Percentiles rank a stretch among this genome's conserved stretches.
These are phyloP conservation scores for Cheumatopsyche charites DNA, from an alignment of 1,140 invertebrate genomes.

Conservation along the genomic window DNA sequence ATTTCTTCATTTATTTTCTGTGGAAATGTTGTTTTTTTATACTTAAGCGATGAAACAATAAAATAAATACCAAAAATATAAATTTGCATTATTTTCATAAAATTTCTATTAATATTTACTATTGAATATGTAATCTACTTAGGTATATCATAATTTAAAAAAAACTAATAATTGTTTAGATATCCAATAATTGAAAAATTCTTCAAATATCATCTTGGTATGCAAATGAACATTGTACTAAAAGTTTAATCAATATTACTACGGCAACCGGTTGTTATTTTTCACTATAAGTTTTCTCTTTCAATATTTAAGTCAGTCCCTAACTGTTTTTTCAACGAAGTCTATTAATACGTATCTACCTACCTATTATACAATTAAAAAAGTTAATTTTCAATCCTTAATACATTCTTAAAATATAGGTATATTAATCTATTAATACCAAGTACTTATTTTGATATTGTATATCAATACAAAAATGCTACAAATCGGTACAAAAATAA, in stretches of 20 bases:
- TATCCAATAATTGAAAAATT: not conserved
- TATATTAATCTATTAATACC: not conserved
- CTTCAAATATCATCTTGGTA: not conserved
- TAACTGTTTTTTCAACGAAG: not conserved
- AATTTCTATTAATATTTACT: not conserved
- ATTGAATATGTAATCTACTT: not conserved
- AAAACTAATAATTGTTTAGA: not conserved
- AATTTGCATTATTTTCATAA: not conserved
- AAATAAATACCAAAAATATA: too few species aligned
- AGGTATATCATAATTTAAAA: not conserved
- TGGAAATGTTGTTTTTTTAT: not conserved
- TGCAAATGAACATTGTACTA: not conserved
- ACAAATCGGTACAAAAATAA: too few species aligned
- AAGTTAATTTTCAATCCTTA: not conserved
- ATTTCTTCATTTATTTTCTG: not conserved
- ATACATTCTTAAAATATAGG: not conserved
- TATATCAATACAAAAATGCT: too few species aligned
- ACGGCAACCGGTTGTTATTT: not conserved
- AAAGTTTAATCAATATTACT: not conserved
- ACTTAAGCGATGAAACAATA: too few species aligned
- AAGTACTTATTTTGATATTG: not conserved
- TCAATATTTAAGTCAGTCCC: not conserved
- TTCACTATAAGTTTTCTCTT: not conserved
- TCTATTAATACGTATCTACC: not conserved
- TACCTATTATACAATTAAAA: slow-evolving; percentile 2